phyloP scores from a whole-genome alignment of 1,140 invertebrate species.

The Linepithema humile region DNA sequence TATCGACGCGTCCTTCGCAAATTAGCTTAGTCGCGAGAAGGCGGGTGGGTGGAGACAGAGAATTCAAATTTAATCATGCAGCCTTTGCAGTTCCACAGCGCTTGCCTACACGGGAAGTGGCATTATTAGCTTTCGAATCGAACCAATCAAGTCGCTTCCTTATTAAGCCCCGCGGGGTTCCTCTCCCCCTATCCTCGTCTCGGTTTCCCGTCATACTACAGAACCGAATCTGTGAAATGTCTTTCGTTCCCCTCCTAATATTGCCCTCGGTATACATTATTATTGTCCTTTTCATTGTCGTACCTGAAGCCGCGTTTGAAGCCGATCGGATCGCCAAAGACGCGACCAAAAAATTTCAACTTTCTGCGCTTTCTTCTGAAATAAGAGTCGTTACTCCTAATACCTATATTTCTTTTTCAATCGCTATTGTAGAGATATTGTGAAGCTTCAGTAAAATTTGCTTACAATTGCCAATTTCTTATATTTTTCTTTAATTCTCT shows the following conservation, averaged over 20 bases:
- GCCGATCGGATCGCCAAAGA: neutral
- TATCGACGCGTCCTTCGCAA: constrained; percentile 62
- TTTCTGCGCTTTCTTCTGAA: neutral
- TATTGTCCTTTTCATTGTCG: neutral
- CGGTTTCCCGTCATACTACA: constrained; percentile 1
- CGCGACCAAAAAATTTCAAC: neutral
- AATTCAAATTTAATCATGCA: constrained; percentile 78
- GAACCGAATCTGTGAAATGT: constrained; percentile 24
- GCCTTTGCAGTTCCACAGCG: constrained; percentile 49
- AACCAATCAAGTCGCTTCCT: constrained; percentile 78
- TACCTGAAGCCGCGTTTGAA: neutral
- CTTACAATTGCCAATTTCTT: neutral
- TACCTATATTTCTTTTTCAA: neutral
- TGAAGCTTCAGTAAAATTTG: neutral
- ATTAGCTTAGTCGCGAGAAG: constrained; percentile 59
- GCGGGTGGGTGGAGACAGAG: constrained; percentile 19
- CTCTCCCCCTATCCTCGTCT: constrained; percentile 1
- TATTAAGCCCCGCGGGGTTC: constrained; percentile 75
- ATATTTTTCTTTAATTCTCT: neutral
- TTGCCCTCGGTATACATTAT: neutral
- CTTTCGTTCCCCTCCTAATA: neutral
- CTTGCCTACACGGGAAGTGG: constrained; percentile 69
- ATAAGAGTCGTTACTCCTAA: neutral
- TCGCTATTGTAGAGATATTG: neutral
- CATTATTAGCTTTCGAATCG: constrained; percentile 80